Conservation (phyloP, 1,140 invertebrate species). For the Euwallacea similis region DNA sequence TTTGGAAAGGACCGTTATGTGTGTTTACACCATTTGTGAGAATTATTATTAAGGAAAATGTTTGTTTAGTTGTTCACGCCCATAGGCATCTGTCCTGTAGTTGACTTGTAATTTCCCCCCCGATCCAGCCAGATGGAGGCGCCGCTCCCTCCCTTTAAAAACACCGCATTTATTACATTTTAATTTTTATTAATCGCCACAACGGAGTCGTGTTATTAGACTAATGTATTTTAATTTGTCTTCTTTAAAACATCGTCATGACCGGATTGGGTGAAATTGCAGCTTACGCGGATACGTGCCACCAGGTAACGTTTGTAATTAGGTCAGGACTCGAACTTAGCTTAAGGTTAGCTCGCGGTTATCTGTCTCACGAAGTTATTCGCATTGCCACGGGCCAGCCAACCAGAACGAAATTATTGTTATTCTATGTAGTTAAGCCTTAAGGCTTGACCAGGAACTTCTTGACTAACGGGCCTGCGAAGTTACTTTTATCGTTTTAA, state of each 20-base stretch:
- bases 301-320: slow-evolving; percentile 3
- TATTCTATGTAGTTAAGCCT: slow-evolving; percentile 18
- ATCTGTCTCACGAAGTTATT: slow-evolving; percentile 8
- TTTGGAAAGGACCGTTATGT: neutral
- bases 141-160: neutral
- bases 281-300: neutral
- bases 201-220: slow-evolving; percentile 4
- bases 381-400: slow-evolving; percentile 1
- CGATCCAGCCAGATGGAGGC: too few species aligned
- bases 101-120: too few species aligned
- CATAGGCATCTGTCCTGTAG: too few species aligned
- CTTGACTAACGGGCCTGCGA: neutral
- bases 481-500: slow-evolving; percentile 3
- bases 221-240: slow-evolving; percentile 20
- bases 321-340: slow-evolving; percentile 12
- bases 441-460: neutral
- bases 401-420: slow-evolving; percentile 19
- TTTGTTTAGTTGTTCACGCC: too few species aligned
- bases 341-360: slow-evolving; percentile 10
- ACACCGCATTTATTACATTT: slow-evolving; percentile 11
- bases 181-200: slow-evolving; percentile 23
- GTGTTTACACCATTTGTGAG: too few species aligned
- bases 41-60: too few species aligned
- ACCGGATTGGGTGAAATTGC: too few species aligned
- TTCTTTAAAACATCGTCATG: neutral